phyloP scores from a whole-genome alignment of 2,888 invertebrate species.

The Silvanus unidentatus region DNA sequence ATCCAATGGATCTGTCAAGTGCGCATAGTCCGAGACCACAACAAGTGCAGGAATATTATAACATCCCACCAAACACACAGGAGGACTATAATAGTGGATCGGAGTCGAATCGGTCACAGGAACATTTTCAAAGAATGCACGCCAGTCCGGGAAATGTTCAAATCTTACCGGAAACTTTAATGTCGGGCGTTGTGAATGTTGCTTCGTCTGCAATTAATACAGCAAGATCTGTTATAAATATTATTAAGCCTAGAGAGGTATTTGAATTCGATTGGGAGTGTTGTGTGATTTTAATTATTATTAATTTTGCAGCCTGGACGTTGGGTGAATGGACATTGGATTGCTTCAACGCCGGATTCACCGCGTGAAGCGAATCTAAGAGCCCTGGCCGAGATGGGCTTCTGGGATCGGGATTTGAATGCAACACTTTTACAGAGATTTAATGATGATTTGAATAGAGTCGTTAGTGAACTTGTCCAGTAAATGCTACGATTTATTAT shows the following conservation, averaged over 20 bases:
- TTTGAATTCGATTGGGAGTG: constrained; percentile 2
- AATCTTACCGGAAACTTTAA: constrained; percentile 42
- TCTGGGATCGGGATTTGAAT: constrained; percentile 42
- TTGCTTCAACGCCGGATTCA: constrained; percentile 30
- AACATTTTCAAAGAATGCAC: not conserved
- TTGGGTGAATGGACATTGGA: constrained; percentile 41
- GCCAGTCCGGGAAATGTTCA: constrained; percentile 24
- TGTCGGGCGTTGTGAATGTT: constrained; percentile 45
- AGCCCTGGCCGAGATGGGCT: constrained; percentile 46
- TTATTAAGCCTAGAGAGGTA: constrained; percentile 37
- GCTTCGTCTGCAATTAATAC: constrained; percentile 46
- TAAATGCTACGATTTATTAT: constrained; percentile 13
- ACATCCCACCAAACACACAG: too few relatives aligned
- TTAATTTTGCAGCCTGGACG: constrained; percentile 25
- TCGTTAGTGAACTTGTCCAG: constrained; percentile 42
- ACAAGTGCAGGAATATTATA: too few relatives aligned
- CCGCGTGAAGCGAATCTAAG: constrained; percentile 37
- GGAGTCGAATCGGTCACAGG: not conserved
- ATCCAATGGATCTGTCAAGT: too few relatives aligned
- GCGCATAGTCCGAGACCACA: too few relatives aligned
- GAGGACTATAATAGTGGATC: too few relatives aligned
- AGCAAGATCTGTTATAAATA: constrained; percentile 44
- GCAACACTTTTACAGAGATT: constrained; percentile 42
- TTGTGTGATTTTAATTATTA: not conserved
- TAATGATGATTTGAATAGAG: constrained; percentile 43